Percentiles rank a stretch among this genome's conserved stretches.
phyloP scores from a whole-genome alignment of 1,140 invertebrate genomes.

The Bilobella aurantiaca region DNA sequence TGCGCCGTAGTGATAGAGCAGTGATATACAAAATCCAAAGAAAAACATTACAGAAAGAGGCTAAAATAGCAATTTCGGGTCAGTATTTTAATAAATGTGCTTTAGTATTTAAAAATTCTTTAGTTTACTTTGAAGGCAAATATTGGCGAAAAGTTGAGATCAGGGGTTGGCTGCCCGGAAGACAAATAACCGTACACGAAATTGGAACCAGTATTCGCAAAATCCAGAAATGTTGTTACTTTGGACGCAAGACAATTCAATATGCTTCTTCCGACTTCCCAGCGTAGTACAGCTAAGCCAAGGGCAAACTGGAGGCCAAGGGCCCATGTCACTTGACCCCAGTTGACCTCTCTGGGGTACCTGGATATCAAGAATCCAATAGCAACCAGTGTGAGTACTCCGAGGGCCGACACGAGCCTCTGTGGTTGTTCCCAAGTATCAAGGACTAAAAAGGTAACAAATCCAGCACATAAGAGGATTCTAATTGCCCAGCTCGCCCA shows the following conservation, averaged over 20 bases:
- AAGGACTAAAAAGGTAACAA: conserved; percentile 35
- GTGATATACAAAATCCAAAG: conserved; percentile 74
- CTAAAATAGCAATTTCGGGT: conserved; percentile 44
- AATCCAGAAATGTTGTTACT: conserved; percentile 65
- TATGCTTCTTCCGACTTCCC: conserved; percentile 60
- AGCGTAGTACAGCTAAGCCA: conserved; percentile 75
- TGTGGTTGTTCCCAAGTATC: conserved; percentile 37
- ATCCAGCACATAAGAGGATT: conserved; percentile 3
- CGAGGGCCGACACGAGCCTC: conserved; percentile 51
- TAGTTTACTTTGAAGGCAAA: conserved; percentile 66
- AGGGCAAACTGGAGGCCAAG: conserved; percentile 74
- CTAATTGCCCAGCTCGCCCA: background rate
- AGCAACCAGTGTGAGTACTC: conserved; percentile 46
- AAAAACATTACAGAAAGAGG: conserved; percentile 78
- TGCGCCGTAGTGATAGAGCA: conserved; percentile 74
- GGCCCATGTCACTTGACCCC: conserved; percentile 68
- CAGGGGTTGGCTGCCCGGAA: conserved; percentile 4
- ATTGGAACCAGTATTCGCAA: conserved; percentile 60
- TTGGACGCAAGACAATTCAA: conserved; percentile 72
- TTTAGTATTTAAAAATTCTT: background rate
- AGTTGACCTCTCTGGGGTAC: conserved; percentile 51
- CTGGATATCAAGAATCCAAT: conserved; percentile 49
- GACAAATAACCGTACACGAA: conserved; percentile 70
- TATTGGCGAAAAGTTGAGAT: conserved; percentile 39
- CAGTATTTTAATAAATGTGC: background rate